These are phyloP conservation scores for Lasiurus borealis DNA, from an alignment of 2,113 vertebrate genomes.

Conservation along the genomic window DNA sequence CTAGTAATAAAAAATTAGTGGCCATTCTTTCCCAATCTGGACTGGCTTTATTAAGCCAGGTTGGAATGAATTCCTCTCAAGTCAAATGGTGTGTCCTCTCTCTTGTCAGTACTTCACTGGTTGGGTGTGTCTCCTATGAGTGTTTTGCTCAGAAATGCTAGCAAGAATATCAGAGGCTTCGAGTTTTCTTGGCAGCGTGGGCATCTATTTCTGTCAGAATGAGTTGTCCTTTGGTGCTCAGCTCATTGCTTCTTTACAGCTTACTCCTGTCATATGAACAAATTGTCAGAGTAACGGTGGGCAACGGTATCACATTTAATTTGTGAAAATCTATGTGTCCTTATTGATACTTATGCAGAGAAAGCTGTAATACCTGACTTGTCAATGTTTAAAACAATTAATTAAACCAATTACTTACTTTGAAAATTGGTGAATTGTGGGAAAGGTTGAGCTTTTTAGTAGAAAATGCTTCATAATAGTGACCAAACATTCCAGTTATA, in stretches of 20 bases:
- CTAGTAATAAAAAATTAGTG: constrained; percentile 46
- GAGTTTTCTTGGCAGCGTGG: not conserved
- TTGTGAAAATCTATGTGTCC: not conserved
- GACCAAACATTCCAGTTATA: not conserved
- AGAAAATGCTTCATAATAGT: constrained; percentile 20
- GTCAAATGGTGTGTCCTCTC: not conserved
- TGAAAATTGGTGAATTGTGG: constrained; percentile 18
- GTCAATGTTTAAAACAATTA: not conserved
- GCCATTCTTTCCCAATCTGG: not conserved
- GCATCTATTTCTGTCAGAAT: not conserved
- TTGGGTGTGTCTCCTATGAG: not conserved
- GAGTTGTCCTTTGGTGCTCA: not conserved
- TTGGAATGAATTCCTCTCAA: not conserved
- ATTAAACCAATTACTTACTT: constrained; percentile 25
- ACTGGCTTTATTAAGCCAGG: not conserved
- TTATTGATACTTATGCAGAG: not conserved
- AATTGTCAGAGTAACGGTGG: constrained; percentile 38
- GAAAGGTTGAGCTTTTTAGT: constrained; percentile 14
- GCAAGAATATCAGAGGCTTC: not conserved
- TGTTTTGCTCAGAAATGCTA: constrained; percentile 1
- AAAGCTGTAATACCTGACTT: constrained; percentile 27
- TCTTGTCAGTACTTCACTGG: not conserved
- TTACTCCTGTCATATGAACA: not conserved
- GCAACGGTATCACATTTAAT: not conserved
- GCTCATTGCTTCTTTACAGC: constrained; percentile 31